These are phyloP conservation scores for Catostylus mosaicus DNA, from an alignment of 30 jellyfish, hydroid and myxozoan genomes.

Conservation along the genomic window DNA sequence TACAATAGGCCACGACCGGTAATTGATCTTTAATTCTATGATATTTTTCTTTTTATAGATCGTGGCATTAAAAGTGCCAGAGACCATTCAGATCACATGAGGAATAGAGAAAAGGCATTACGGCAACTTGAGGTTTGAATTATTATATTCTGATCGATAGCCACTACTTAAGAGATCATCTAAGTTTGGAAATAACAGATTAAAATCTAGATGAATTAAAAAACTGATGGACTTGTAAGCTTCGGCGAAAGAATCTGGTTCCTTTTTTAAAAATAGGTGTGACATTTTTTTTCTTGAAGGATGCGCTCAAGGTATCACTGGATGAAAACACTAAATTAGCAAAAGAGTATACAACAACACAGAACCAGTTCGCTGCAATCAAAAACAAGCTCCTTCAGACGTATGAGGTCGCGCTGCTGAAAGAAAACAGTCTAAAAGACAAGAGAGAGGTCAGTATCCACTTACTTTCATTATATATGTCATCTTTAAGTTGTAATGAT, in stretches of 20 bases:
- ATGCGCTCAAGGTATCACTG: slow-evolving; percentile 14
- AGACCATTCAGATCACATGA: slow-evolving; percentile 46
- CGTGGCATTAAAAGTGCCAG: slow-evolving; percentile 10
- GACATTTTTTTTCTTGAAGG: slow-evolving; percentile 6
- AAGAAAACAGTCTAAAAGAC: slow-evolving; percentile 58
- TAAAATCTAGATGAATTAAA: too few species aligned
- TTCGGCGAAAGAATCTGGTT: background rate
- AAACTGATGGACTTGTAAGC: too few species aligned
- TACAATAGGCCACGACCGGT: too few species aligned
- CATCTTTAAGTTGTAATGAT: too few species aligned
- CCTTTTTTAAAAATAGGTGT: background rate
- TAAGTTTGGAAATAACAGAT: too few species aligned
- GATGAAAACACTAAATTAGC: slow-evolving; percentile 36
- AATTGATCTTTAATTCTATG: too few species aligned
- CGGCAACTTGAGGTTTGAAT: slow-evolving; percentile 22
- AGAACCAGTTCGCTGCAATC: slow-evolving; percentile 28
- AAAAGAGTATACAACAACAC: slow-evolving; percentile 26
- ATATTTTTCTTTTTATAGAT: background rate
- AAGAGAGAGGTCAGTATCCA: slow-evolving; percentile 42
- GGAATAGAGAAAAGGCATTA: slow-evolving; percentile 15
- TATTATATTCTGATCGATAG: too few species aligned
- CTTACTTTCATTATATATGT: background rate
- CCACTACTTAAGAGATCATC: too few species aligned
- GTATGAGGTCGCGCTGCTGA: slow-evolving; percentile 71
- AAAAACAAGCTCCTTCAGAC: slow-evolving; percentile 54